Conservation (phyloP, 2,888 invertebrate species). For the Apoderus coryli region DNA sequence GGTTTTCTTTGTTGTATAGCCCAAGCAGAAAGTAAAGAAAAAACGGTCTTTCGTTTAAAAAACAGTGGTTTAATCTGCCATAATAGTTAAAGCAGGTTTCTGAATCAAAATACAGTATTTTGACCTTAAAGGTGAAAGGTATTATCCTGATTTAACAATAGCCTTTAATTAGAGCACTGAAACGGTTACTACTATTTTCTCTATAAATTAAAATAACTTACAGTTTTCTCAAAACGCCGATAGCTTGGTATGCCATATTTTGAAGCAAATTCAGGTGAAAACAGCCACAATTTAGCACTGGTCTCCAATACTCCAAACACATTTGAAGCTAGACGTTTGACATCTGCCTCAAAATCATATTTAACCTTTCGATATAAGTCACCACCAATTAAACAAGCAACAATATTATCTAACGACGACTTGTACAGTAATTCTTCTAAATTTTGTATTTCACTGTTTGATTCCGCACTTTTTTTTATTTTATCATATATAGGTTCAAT, state of each 20-base stretch:
- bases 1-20: too few relatives aligned
- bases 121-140: too few relatives aligned
- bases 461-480: slow-evolving; percentile 27
- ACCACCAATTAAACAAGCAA: slow-evolving; percentile 33
- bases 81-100: too few relatives aligned
- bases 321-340: slow-evolving; percentile 42
- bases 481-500: slow-evolving; percentile 35
- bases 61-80: too few relatives aligned
- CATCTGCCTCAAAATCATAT: slow-evolving; percentile 31
- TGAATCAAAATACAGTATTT: too few relatives aligned
- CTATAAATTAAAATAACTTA: slow-evolving; percentile 23
- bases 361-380: slow-evolving; percentile 21
- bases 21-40: too few relatives aligned
- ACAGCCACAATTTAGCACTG: slow-evolving; percentile 50
- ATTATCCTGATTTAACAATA: too few relatives aligned
- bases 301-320: slow-evolving; percentile 62
- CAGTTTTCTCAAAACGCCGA: slow-evolving; percentile 56
- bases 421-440: slow-evolving; percentile 59
- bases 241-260: slow-evolving; percentile 50
- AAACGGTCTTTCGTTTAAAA: too few relatives aligned
- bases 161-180: too few relatives aligned
- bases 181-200: too few relatives aligned
- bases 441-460: slow-evolving; percentile 32
- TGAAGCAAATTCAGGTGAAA: slow-evolving; percentile 53
- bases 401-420: slow-evolving; percentile 51